phyloP scores from a whole-genome alignment of 1,140 invertebrate genomes.

The Charaxes varanes region DNA sequence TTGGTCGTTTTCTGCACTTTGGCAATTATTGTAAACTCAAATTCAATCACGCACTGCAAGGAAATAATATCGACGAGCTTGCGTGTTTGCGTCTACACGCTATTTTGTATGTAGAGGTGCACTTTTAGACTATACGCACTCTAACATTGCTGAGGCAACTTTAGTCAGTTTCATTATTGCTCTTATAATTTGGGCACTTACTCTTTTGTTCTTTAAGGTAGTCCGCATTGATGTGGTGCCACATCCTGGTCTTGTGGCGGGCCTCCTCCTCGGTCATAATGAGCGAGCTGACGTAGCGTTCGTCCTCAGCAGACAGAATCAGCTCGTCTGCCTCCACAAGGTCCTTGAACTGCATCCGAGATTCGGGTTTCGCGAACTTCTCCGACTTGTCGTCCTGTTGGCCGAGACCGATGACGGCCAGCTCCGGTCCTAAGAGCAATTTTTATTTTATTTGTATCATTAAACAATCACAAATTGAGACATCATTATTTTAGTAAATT shows the following conservation, averaged over 20 bases:
- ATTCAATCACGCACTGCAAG: too few relatives aligned
- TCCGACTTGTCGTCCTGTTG: conserved; percentile 42
- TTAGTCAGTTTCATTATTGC: too few relatives aligned
- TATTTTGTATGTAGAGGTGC: too few relatives aligned
- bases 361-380: conserved; percentile 47
- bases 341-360: conserved; percentile 37
- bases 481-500: too few relatives aligned
- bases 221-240: conserved; percentile 89
- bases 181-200: too few relatives aligned
- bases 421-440: conserved; percentile 41
- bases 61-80: too few relatives aligned
- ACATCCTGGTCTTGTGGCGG: conserved; percentile 85
- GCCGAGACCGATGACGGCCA: conserved; percentile 52
- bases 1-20: too few relatives aligned
- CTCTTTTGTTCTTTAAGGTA: conserved; percentile 89
- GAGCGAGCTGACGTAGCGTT: conserved; percentile 92
- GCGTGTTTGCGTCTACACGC: too few relatives aligned
- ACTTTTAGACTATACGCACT: too few relatives aligned
- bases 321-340: conserved; percentile 77
- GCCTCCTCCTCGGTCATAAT: conserved; percentile 90
- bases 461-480: too few relatives aligned
- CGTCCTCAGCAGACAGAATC: conserved; percentile 92
- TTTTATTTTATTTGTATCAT: background rate
- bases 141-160: too few relatives aligned
- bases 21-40: too few relatives aligned